These are phyloP conservation scores for Dasypus novemcinctus DNA, from an alignment of 2,113 vertebrate genomes.

Conservation along the genomic window DNA sequence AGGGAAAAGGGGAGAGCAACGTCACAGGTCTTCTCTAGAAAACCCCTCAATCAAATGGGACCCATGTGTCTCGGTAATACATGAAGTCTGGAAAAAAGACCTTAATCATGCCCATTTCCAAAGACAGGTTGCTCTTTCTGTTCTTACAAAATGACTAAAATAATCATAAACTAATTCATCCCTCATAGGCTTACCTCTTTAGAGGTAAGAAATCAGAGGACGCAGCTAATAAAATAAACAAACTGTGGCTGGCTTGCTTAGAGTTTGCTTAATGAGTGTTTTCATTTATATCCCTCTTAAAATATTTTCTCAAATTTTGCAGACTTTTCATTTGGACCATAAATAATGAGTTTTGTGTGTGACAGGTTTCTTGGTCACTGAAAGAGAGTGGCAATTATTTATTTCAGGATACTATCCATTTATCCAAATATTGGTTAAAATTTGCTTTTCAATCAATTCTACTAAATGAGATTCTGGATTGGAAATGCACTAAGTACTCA, in stretches of 20 bases:
- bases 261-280: constrained; percentile 18
- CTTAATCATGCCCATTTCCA: background rate
- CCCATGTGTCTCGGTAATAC: background rate
- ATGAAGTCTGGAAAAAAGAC: background rate
- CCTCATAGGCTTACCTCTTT: constrained; percentile 6
- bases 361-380: background rate
- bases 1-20: background rate
- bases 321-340: constrained; percentile 20
- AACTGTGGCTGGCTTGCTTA: background rate
- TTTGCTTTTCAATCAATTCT: constrained; percentile 40
- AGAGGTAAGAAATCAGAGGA: constrained; percentile 36
- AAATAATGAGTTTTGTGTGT: background rate
- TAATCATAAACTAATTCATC: constrained; percentile 42
- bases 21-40: background rate
- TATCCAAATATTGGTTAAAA: constrained; percentile 19
- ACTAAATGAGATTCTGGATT: constrained; percentile 49
- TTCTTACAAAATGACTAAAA: constrained; percentile 47
- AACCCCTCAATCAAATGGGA: background rate
- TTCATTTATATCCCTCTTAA: constrained; percentile 14
- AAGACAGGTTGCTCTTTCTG: background rate
- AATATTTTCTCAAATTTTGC: constrained; percentile 13
- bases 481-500: constrained; percentile 51
- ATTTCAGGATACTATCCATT: constrained; percentile 22
- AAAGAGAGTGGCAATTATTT: background rate
- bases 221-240: constrained; percentile 15